Evolutionary conservation across 2,888 invertebrate genomes (phyloP).

Genomic region (Dryomyza anilis): DNA sequence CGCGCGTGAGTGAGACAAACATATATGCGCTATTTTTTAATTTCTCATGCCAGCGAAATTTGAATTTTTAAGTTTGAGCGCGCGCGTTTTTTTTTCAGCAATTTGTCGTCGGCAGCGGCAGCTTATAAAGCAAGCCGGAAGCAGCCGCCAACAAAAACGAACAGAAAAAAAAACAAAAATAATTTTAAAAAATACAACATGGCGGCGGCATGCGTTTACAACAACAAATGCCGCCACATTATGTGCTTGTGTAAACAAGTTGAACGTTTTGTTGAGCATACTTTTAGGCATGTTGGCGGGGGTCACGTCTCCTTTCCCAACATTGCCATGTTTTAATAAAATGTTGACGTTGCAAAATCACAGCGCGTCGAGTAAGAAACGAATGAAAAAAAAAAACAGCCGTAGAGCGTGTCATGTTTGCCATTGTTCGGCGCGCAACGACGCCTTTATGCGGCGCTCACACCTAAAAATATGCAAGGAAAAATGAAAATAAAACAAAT

Average conservation of each 20-base stretch:
- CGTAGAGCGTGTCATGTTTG: not conserved
- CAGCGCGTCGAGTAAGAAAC: not conserved
- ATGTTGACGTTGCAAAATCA: not conserved
- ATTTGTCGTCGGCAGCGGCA: not conserved
- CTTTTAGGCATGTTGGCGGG: constrained; percentile 7
- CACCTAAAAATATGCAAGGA: constrained; percentile 5
- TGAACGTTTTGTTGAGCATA: constrained; percentile 14
- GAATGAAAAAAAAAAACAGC: not conserved
- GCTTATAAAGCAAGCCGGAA: not conserved
- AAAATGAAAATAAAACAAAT: not conserved
- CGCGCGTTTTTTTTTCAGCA: not conserved
- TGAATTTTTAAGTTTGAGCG: not conserved
- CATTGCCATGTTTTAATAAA: not conserved
- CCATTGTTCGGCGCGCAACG: not conserved
- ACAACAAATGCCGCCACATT: constrained; percentile 16
- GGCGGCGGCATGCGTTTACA: not conserved
- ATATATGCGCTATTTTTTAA: not conserved
- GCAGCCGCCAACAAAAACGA: not conserved
- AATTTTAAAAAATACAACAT: not conserved
- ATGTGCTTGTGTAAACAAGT: constrained; percentile 13
- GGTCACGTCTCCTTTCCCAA: not conserved
- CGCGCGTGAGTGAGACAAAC: not conserved
- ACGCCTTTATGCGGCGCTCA: not conserved
- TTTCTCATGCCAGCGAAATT: not conserved
- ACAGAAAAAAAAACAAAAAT: not conserved